Conservation (phyloP, 2,797 vertebrate genomes). For the Micromesistius poutassou region DNA sequence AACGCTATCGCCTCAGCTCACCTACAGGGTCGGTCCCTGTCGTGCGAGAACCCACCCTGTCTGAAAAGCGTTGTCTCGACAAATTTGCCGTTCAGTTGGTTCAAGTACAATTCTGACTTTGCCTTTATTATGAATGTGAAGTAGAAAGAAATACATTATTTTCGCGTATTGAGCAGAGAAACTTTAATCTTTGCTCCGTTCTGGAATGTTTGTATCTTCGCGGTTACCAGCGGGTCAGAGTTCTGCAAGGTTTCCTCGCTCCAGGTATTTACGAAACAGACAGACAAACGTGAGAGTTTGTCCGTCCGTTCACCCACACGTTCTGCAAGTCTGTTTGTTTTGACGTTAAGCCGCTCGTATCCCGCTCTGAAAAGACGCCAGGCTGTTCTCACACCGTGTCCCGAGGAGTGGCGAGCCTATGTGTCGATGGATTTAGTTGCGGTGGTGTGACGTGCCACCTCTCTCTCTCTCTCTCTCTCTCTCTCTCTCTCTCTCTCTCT, state of each 20-base stretch:
- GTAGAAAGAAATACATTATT: too few species aligned
- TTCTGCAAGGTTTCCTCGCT: too few species aligned
- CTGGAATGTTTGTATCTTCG: too few species aligned
- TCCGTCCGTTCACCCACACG: neutral
- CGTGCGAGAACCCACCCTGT: neutral
- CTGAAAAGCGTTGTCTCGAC: neutral
- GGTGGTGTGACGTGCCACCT: too few species aligned
- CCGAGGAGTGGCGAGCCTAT: neutral
- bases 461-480: neutral
- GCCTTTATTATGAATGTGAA: too few species aligned
- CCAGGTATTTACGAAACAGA: neutral
- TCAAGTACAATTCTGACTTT: too few species aligned
- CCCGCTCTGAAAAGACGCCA: neutral
- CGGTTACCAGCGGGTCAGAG: too few species aligned
- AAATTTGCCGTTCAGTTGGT: neutral
- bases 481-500: too few species aligned
- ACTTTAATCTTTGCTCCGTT: too few species aligned
- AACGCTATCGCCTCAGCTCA: neutral
- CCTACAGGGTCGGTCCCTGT: neutral
- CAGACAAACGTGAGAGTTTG: slow-evolving; percentile 9
- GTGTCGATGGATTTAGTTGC: neutral
- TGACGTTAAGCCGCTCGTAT: neutral
- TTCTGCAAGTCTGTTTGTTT: slow-evolving; percentile 15
- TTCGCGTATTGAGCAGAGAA: too few species aligned
- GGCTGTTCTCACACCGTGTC: neutral